phyloP scores from a whole-genome alignment of 1,140 invertebrate genomes.

The Phthorimaea operculella region DNA sequence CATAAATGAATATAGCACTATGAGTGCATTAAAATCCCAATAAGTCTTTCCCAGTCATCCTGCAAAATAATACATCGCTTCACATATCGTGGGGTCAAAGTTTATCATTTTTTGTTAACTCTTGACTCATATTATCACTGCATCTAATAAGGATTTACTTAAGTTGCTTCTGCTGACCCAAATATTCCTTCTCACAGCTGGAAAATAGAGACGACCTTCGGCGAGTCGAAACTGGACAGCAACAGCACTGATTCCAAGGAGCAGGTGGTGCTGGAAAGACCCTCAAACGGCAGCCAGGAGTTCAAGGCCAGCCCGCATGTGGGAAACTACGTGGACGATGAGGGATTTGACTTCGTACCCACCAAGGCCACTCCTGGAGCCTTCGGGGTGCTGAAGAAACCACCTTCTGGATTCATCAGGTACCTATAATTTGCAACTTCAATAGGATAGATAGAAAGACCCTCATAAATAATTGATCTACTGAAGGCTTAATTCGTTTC shows the following conservation, averaged over 20 bases:
- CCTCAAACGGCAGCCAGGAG: constrained; percentile 11
- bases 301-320: constrained; percentile 52
- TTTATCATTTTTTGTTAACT: too few relatives aligned
- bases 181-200: constrained; percentile 14
- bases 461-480: too few relatives aligned
- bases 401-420: constrained; percentile 14
- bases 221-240: constrained; percentile 21
- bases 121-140: too few relatives aligned
- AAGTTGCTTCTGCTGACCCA: too few relatives aligned
- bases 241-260: constrained; percentile 13
- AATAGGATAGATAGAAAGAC: too few relatives aligned
- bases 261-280: constrained; percentile 6
- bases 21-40: too few relatives aligned
- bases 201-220: constrained; percentile 32
- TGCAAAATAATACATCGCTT: too few relatives aligned
- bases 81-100: too few relatives aligned
- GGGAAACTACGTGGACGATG: constrained; percentile 38
- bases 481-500: too few relatives aligned
- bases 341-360: constrained; percentile 17
- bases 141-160: too few relatives aligned
- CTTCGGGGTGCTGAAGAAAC: constrained; percentile 18
- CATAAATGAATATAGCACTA: too few relatives aligned
- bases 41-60: too few relatives aligned
- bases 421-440: not conserved
- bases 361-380: constrained; percentile 3